Percentiles rank a stretch among this genome's conserved stretches.
Conservation (phyloP, 2,888 invertebrate species). For the Ichneumon xanthorius region DNA sequence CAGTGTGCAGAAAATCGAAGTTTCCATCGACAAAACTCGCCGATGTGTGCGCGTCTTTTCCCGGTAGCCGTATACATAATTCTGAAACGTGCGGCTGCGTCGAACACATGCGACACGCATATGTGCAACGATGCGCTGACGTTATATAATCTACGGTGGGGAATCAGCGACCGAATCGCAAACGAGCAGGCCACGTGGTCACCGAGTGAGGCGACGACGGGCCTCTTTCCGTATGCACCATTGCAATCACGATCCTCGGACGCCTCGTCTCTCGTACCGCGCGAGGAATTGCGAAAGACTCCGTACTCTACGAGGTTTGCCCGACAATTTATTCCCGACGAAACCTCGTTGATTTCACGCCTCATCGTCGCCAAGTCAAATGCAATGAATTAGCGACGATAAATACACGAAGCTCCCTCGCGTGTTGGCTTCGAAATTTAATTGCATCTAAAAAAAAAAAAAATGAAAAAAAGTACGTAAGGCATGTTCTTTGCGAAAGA, state of each 20-base stretch:
- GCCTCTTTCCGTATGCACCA: constrained; percentile 49
- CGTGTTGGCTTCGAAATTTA: background rate
- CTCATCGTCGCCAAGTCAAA: constrained; percentile 9
- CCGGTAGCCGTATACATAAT: constrained; percentile 26
- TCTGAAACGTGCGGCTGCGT: constrained; percentile 17
- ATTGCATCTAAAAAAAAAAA: background rate
- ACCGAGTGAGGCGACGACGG: constrained; percentile 41
- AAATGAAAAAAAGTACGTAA: too few species aligned
- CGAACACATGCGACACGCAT: constrained; percentile 15
- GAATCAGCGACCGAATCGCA: constrained; percentile 64
- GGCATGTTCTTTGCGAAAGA: too few species aligned
- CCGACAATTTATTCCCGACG: constrained; percentile 35
- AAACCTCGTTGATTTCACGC: constrained; percentile 33
- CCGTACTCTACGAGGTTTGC: constrained; percentile 17
- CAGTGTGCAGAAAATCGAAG: background rate
- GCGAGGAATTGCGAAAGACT: constrained; percentile 61
- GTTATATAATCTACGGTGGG: constrained; percentile 64
- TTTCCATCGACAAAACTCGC: constrained; percentile 16
- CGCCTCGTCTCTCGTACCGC: constrained; percentile 27
- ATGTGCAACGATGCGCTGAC: constrained; percentile 49
- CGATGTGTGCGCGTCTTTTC: constrained; percentile 25
- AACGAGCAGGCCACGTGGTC: constrained; percentile 59
- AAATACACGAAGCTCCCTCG: background rate
- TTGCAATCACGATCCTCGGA: constrained; percentile 46
- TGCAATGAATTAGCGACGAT: background rate